Conservation (phyloP, 2,797 vertebrate species). For the Allobates femoralis region DNA sequence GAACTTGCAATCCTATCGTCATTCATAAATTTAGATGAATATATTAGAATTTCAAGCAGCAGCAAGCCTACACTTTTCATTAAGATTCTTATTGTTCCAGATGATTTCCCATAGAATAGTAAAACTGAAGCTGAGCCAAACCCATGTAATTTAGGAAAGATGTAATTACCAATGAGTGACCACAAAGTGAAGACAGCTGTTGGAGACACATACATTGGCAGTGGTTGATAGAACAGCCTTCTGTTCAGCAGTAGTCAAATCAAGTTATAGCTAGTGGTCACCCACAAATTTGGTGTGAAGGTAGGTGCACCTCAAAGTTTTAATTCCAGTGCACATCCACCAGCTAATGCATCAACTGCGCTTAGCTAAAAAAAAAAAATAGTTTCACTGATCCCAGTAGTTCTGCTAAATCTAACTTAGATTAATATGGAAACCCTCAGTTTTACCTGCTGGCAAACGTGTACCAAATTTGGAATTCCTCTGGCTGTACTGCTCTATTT, state of each 20-base stretch:
- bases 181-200: slow-evolving; percentile 1
- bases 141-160: slow-evolving; percentile 7
- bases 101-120: not conserved
- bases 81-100: not conserved
- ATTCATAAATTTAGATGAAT: too few species aligned
- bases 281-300: not conserved
- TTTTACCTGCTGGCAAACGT: too few species aligned
- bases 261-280: not conserved
- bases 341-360: too few species aligned
- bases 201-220: not conserved
- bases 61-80: not conserved
- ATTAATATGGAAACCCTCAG: too few species aligned
- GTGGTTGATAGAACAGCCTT: not conserved
- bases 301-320: too few species aligned
- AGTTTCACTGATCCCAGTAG: not conserved
- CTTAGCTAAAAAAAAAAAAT: not conserved
- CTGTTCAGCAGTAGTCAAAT: not conserved
- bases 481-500: too few species aligned
- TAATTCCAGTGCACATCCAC: too few species aligned
- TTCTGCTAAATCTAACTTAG: not conserved
- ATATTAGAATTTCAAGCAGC: not conserved
- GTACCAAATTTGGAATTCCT: too few species aligned
- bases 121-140: not conserved
- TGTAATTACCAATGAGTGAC: not conserved
- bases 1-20: too few species aligned